Base-by-base conservation (phyloP, 2,888 invertebrate species). In the Thymelicus lineola region DNA sequence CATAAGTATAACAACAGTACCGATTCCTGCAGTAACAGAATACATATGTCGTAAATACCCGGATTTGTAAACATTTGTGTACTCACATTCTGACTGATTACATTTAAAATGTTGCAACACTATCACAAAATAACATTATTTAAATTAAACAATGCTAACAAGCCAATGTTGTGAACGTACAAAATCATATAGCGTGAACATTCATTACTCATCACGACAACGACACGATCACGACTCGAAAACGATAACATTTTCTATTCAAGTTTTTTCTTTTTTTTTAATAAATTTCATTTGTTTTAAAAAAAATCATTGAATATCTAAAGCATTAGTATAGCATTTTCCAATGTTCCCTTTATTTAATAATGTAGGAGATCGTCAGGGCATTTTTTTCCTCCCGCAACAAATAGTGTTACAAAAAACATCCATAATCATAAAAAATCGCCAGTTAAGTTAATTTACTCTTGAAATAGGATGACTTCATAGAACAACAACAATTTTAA, bases 311-410 rank as follows among this genome's bases (percentile, higher is more conserved):
- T 28, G 28, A 17, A 17, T 20, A 10, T 53, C 15, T 53, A 3
- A 15, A 15, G 17, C 6, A 9, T 53, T 59, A 42, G 10, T 42
- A 17, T 59, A 42, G 17, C 59, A 15, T 59, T 57, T 42, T n/a
- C 6, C 60, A 59, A 66, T 60, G 59, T 60, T 60, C 66, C 66
- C 59, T 60, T 66, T 50, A 60, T 7, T 60, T 66, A 50, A 7
- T 7, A 66, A 66, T 48, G 46, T 57, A 58, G 14, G 9, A 42
- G 42, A 12, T 42, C 0, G 42, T 12, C 12, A 10, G 42, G 42
- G 42, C 0, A 42, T 12, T 12, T 42, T 12, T 4, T 42, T 10
- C 12, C 9, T 42, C 12, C 42, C 12, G 42, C 12, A 42, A 42
- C 42, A 12, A 42, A 10, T 10, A 10, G 4, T 7, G 10, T 42